Evolutionary conservation across 2,888 invertebrate species (phyloP).

Genomic region (Trissolcus brochymenae): DNA sequence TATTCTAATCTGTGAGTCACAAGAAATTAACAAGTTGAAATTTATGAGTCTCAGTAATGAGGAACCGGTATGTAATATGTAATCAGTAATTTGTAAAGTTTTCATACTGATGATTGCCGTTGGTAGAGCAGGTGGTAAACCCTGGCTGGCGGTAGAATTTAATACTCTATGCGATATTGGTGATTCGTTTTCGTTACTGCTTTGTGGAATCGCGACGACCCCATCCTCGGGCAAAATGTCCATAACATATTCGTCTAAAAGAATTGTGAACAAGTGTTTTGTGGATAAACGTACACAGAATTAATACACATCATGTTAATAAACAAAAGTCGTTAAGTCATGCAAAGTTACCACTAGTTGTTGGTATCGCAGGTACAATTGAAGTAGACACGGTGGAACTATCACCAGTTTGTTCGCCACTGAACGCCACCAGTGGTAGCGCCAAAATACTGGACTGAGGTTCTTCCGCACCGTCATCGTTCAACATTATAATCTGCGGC

Average conservation of each 20-base stretch:
- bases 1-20: too few relatives aligned
- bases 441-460: slow-evolving; percentile 65
- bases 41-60: too few relatives aligned
- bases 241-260: slow-evolving; percentile 68
- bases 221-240: slow-evolving; percentile 70
- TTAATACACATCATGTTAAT: background rate
- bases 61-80: too few relatives aligned
- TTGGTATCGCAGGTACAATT: slow-evolving; percentile 68
- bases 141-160: slow-evolving; percentile 64
- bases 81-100: background rate
- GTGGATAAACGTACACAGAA: background rate
- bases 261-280: slow-evolving; percentile 27
- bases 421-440: slow-evolving; percentile 61
- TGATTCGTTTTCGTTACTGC: slow-evolving; percentile 65
- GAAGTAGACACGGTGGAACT: slow-evolving; percentile 46
- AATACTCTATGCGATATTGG: slow-evolving; percentile 68
- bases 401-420: slow-evolving; percentile 62
- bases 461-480: slow-evolving; percentile 68
- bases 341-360: slow-evolving; percentile 60
- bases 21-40: too few relatives aligned
- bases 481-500: slow-evolving; percentile 75
- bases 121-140: slow-evolving; percentile 69
- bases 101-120: slow-evolving; percentile 43
- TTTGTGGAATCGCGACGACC: slow-evolving; percentile 68
- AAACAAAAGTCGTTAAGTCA: background rate